Conservation (phyloP, 2,797 vertebrate species). For the Percopsis omiscomaycus region DNA sequence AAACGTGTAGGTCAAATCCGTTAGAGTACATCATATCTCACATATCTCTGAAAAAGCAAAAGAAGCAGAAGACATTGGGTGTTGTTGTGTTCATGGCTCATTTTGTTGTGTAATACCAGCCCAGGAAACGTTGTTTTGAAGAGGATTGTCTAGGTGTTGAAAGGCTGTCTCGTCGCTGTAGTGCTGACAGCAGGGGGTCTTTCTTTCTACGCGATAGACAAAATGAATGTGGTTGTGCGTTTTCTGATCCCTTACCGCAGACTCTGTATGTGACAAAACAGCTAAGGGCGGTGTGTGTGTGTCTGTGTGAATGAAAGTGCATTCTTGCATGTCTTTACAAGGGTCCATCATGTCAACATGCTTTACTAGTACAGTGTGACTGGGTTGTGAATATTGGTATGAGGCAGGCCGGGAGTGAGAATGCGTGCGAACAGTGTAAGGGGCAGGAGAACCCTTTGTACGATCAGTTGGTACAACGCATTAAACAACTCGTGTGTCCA, state of each 20-base stretch:
- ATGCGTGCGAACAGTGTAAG: too few species aligned
- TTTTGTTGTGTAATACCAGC: conserved; percentile 37
- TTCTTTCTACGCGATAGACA: conserved; percentile 37
- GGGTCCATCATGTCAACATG: background rate
- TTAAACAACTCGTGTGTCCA: too few species aligned
- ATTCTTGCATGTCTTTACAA: background rate
- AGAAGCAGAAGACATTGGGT: background rate
- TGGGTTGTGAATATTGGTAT: too few species aligned
- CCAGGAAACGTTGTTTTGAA: conserved; percentile 36
- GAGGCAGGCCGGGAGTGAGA: too few species aligned
- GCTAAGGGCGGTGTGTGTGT: conserved; percentile 32
- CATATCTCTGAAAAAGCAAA: too few species aligned
- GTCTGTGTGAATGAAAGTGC: conserved; percentile 10
- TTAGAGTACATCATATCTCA: too few species aligned
- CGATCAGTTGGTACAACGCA: too few species aligned
- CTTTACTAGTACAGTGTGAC: too few species aligned
- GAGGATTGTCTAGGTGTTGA: conserved; percentile 51
- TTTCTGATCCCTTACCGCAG: conserved; percentile 31
- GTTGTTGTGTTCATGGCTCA: conserved; percentile 3
- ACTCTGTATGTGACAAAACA: conserved; percentile 56
- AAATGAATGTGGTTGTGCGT: conserved; percentile 43
- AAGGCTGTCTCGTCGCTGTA: conserved; percentile 50
- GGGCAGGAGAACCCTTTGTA: too few species aligned
- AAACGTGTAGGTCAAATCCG: too few species aligned
- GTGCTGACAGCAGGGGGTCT: conserved; percentile 48